Base-by-base conservation (phyloP, 2,888 invertebrate genomes). In the Deilephila elpenor region DNA sequence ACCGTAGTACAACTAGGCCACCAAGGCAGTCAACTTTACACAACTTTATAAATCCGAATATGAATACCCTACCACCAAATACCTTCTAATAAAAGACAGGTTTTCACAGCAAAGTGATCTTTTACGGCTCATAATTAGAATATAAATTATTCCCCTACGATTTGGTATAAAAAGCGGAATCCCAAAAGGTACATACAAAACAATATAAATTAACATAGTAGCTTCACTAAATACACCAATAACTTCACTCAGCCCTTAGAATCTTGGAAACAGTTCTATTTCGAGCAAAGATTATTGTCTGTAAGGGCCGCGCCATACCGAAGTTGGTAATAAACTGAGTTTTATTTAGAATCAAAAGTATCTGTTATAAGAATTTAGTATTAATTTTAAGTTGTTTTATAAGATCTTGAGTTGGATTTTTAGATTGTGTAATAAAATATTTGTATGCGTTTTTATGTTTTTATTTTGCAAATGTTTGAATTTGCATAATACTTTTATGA, bases 181-280 rank as follows among this genome's bases (percentile, higher is more conserved):
- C n/a, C 67, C 44, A 67, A 67, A 67, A 67, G 51, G 51, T 44
- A n/a, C 51, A 51, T 64, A 64, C 71, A 74, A 74, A 74, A 72
- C 64, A 71, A 70, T 75, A 44, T 56, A 73, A 59, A 71, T 61
- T 76, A 82, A 79, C 78, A 80, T 70, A 74, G 75, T 79, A 84
- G 83, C 83, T 84, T 79, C 78, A 75, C 73, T 78, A 79, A 77
- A 79, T 79, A 81, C 78, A 76, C 82, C 77, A 83, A 85, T 86
- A 84, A 85, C 83, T 85, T 82, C 77, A 78, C 75, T 72, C 79
- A 73, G 74, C 75, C 77, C 76, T 77, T 78, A 79, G 82, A 80
- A 85, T 86, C 85, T 85, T 81, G 80, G 82, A 81, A 84, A 83
- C 80, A 61, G 72, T 74, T 82, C 83, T 86, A 86, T 86, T 86